Percentiles rank a stretch among this genome's conserved stretches.
phyloP scores from a whole-genome alignment of 23 tunicate genomes.

The Trididemnum clinides region DNA sequence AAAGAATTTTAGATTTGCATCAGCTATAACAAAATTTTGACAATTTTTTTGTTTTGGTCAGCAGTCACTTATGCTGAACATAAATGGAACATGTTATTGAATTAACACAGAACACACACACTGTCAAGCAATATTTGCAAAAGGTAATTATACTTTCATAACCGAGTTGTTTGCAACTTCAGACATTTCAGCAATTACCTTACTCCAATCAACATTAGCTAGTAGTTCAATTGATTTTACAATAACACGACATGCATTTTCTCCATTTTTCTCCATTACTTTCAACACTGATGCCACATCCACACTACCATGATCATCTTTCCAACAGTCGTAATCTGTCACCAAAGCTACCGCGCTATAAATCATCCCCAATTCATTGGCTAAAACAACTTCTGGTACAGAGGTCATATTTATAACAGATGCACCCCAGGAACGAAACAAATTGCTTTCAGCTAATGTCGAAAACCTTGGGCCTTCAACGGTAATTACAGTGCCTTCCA shows the following conservation, averaged over 20 bases:
- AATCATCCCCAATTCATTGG: slow-evolving; percentile 62
- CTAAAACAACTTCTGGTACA: slow-evolving; percentile 79
- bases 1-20: no score
- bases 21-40: no score
- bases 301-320: slow-evolving; percentile 24
- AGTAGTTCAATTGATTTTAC: background rate
- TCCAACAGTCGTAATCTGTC: slow-evolving; percentile 86
- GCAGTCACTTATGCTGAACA: no score
- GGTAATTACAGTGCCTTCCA: slow-evolving; percentile 51
- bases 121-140: no score
- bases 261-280: slow-evolving; percentile 23
- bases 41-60: no score
- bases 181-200: background rate
- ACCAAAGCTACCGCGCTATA: slow-evolving; percentile 73
- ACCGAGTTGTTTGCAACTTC: background rate
- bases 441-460: slow-evolving; percentile 59
- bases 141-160: no score
- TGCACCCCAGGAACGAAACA: slow-evolving; percentile 67
- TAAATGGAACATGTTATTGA: no score
- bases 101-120: no score
- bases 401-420: slow-evolving; percentile 75
- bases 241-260: slow-evolving; percentile 9
- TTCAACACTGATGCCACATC: slow-evolving; percentile 37
- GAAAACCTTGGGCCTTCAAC: slow-evolving; percentile 92
- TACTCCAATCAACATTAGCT: background rate